Percentiles rank a stretch among this genome's conserved stretches.
These are phyloP conservation scores for Tympanoctomys barrerae DNA, from an alignment of 2,797 vertebrate genomes.

Conservation along the genomic window DNA sequence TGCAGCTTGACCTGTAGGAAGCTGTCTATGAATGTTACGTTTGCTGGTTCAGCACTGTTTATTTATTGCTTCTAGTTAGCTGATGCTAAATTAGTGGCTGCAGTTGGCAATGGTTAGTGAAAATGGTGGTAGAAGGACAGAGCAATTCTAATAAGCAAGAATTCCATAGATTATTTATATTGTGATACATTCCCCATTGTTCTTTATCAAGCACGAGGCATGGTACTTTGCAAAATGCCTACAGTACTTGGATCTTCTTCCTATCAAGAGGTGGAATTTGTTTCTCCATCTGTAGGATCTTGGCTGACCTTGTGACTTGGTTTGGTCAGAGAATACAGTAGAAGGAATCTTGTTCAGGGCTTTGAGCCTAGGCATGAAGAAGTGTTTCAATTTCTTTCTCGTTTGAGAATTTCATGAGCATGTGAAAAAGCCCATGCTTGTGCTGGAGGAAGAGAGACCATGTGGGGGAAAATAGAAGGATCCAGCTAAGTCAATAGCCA, in stretches of 20 bases:
- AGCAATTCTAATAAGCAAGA: slow-evolving; percentile 30
- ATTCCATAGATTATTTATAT: not conserved
- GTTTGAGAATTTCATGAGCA: slow-evolving; percentile 46
- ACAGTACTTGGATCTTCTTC: not conserved
- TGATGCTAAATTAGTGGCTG: slow-evolving; percentile 53
- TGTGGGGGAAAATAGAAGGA: not conserved
- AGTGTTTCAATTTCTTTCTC: slow-evolving; percentile 50
- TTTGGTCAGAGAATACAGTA: not conserved
- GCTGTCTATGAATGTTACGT: not conserved
- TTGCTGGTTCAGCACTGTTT: not conserved
- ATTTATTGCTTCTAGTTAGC: slow-evolving; percentile 45
- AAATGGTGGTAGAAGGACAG: slow-evolving; percentile 24
- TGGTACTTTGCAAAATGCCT: slow-evolving; percentile 28
- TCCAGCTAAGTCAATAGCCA: not conserved
- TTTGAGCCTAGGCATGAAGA: slow-evolving; percentile 13
- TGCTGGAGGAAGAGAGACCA: not conserved
- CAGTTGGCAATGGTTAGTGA: slow-evolving; percentile 1
- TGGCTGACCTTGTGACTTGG: slow-evolving; percentile 38
- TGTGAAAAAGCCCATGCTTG: slow-evolving; percentile 30
- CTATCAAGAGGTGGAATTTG: not conserved
- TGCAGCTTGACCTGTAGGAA: not conserved
- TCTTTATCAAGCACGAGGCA: slow-evolving; percentile 23
- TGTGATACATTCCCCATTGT: slow-evolving; percentile 16
- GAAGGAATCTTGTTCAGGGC: not conserved
- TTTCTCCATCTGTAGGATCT: slow-evolving; percentile 18